Evolutionary conservation across 2,888 invertebrate species (phyloP).

Genomic region (Eupithecia vulgata): DNA sequence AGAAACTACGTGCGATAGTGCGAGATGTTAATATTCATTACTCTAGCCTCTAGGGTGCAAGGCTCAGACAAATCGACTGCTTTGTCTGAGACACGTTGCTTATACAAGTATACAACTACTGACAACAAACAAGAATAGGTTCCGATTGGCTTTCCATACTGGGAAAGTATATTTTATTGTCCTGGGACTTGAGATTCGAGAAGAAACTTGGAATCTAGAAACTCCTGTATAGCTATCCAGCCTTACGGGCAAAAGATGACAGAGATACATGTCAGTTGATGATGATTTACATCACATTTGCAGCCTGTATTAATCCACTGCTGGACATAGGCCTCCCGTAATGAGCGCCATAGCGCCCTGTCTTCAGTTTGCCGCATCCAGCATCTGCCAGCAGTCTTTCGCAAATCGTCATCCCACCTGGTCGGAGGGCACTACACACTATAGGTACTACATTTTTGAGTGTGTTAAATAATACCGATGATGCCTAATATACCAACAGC

Average conservation of each 20-base stretch:
- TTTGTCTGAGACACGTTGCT: conserved; percentile 19
- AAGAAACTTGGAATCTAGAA: background rate
- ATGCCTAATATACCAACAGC: background rate
- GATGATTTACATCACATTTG: too few relatives aligned
- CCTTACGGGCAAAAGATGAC: background rate
- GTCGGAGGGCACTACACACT: too few relatives aligned
- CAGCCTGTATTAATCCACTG: too few relatives aligned
- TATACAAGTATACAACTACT: background rate
- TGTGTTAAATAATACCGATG: too few relatives aligned
- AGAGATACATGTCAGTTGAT: background rate
- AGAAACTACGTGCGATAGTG: conserved; percentile 31
- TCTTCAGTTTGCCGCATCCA: too few relatives aligned
- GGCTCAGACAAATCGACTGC: conserved; percentile 68
- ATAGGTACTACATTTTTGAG: too few relatives aligned
- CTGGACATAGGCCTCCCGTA: too few relatives aligned
- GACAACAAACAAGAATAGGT: conserved; percentile 5
- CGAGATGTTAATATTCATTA: conserved; percentile 79
- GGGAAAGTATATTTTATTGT: background rate
- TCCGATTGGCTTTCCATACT: background rate
- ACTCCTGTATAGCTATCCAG: background rate
- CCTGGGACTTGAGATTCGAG: background rate
- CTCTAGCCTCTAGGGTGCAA: conserved; percentile 58
- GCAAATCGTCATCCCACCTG: too few relatives aligned
- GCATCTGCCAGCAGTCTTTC: too few relatives aligned
- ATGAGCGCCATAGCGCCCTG: too few relatives aligned